Evolutionary conservation across 2,888 invertebrate species (phyloP).

Genomic region (Panorpa germanica): DNA sequence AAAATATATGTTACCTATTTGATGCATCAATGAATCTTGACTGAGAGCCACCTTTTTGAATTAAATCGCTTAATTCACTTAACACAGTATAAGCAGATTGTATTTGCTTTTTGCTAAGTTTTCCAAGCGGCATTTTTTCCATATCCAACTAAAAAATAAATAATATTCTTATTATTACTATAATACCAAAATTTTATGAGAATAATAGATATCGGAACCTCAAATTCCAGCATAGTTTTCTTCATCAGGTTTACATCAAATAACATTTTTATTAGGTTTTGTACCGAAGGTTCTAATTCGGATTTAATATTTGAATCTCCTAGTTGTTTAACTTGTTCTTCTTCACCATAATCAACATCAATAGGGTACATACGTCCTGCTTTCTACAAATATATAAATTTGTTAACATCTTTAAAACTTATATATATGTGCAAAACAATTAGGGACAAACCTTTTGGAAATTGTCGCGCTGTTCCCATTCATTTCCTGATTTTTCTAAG

Average conservation of each 20-base stretch:
- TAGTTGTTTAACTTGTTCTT: slow-evolving; percentile 23
- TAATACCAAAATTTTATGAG: slow-evolving; percentile 5
- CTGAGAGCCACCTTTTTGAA: slow-evolving; percentile 27
- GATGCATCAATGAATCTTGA: slow-evolving; percentile 61
- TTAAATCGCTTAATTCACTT: slow-evolving; percentile 40
- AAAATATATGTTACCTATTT: slow-evolving; percentile 33
- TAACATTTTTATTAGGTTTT: slow-evolving; percentile 65
- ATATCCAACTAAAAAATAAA: slow-evolving; percentile 47
- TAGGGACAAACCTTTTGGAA: slow-evolving; percentile 36
- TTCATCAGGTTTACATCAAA: slow-evolving; percentile 90
- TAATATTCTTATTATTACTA: slow-evolving; percentile 9
- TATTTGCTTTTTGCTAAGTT: slow-evolving; percentile 80
- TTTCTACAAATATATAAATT: slow-evolving; percentile 19
- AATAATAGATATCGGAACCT: slow-evolving; percentile 28
- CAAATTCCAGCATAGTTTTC: slow-evolving; percentile 80
- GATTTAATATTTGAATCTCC: slow-evolving; percentile 34
- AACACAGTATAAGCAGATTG: slow-evolving; percentile 69
- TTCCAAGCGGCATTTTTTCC: slow-evolving; percentile 97
- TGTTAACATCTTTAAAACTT: background rate
- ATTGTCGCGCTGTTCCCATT: slow-evolving; percentile 42
- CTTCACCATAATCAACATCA: slow-evolving; percentile 72
- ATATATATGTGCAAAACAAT: slow-evolving; percentile 10
- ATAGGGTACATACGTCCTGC: slow-evolving; percentile 67
- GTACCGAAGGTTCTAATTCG: slow-evolving; percentile 53
- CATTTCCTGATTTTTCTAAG: slow-evolving; percentile 67